phyloP scores from a whole-genome alignment of 2,888 invertebrate species.

The Eupithecia tripunctaria region DNA sequence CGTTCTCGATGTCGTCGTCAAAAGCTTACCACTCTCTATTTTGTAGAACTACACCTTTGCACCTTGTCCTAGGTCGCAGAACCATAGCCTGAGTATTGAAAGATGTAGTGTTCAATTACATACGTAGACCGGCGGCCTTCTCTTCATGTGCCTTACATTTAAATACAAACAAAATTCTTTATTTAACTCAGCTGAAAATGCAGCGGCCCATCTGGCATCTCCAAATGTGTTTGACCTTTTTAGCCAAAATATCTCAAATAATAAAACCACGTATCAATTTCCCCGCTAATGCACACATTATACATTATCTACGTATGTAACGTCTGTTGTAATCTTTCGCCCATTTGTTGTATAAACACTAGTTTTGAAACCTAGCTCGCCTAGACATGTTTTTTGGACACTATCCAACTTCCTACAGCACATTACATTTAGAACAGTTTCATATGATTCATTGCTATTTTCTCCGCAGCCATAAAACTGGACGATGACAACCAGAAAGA shows the following conservation, averaged over 20 bases:
- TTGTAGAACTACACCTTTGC: not conserved
- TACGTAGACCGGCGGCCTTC: not conserved
- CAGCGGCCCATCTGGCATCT: not conserved
- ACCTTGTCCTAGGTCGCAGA: not conserved
- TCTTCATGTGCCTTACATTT: not conserved
- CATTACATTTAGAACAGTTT: slow-evolving; percentile 48
- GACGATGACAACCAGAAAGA: slow-evolving; percentile 83
- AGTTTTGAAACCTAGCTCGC: slow-evolving; percentile 47
- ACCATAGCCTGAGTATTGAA: not conserved
- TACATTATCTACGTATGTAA: no score
- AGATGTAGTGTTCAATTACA: not conserved
- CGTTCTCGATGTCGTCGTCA: not conserved
- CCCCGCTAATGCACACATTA: slow-evolving; percentile 3
- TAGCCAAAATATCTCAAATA: not conserved
- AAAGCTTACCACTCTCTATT: not conserved
- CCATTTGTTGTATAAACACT: slow-evolving; percentile 41
- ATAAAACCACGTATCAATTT: not conserved
- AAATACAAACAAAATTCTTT: not conserved
- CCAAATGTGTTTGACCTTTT: not conserved
- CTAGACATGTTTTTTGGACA: slow-evolving; percentile 56
- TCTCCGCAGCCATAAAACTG: slow-evolving; percentile 82
- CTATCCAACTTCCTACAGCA: slow-evolving; percentile 56
- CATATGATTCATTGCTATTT: slow-evolving; percentile 55
- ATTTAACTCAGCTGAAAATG: not conserved
- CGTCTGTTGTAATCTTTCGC: not conserved